Evolutionary conservation across 2,797 vertebrate genomes (phyloP), one percentile per base, ranked within the genome.

Genomic region (Bufotes viridis): DNA sequence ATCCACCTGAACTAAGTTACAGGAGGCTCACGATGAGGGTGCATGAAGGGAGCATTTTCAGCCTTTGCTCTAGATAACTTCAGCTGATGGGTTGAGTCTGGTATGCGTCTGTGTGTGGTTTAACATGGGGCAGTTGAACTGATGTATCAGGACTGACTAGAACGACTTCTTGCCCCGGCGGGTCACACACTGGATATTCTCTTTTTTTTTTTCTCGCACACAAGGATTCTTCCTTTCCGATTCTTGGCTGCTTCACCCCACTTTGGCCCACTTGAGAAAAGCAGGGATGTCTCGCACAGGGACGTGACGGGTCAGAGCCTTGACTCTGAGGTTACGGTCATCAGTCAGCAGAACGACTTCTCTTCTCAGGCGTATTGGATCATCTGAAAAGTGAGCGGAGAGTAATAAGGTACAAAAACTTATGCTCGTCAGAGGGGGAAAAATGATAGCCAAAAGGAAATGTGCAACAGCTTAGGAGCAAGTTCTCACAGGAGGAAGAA

Each of bases 261-360:
- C 96, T 92, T 96, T 96, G 88, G 95, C 96, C 98, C 95, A 99
- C 91, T 96, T 96, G 90, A 99, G 96, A 95, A 99, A 99, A 83
- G 97, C 96, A 0, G 98, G 97, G 94, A 99, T 98, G 94, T 99
- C 98, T 87, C 98, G 94, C 82, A 99, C 98, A 0, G 98, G 98
- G 90, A 99, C 98, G 20, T 99, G 98, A 89, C 96, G 92, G 11
- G 98, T 99, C 94, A 99, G 89, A 0, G 98, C 98, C 95, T 99
- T 99, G 91, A 99, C 98, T 1, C 97, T 96, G 90, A 99, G 96
- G 94, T 99, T 99, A 53, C 98, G 96, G 94, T 99, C 98, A 12
- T 99, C 98, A 0, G 98, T 99, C 85, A 99, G 96, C 89, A 99
- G 95, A 69, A 99, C 98, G 91, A 99, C 98, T 93, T 99, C 97